Evolutionary conservation across 2,888 invertebrate species (phyloP).

Genomic region (Acanthosoma haemorrhoidale): DNA sequence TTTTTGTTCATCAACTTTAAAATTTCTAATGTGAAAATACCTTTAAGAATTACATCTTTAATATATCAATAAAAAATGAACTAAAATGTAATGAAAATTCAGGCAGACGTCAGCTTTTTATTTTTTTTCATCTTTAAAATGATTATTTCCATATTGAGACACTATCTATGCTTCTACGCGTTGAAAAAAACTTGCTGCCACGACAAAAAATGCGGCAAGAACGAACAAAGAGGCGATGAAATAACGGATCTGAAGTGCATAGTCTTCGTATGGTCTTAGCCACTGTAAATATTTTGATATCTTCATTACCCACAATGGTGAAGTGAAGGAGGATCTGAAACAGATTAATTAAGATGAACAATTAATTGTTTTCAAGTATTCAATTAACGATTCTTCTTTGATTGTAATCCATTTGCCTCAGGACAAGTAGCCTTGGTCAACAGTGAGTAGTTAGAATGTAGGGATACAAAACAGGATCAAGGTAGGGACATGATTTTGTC

Average conservation of each 20-base stretch:
- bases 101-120: too few relatives aligned
- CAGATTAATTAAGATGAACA: too few relatives aligned
- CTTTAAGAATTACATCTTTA: neutral
- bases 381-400: neutral
- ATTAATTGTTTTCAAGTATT: neutral
- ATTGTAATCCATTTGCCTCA: neutral
- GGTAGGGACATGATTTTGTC: too few relatives aligned
- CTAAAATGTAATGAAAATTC: too few relatives aligned
- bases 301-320: constrained; percentile 35
- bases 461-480: too few relatives aligned
- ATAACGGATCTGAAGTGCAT: constrained; percentile 38
- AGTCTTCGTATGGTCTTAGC: constrained; percentile 38
- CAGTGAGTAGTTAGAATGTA: too few relatives aligned
- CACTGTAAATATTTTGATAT: constrained; percentile 34
- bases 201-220: constrained; percentile 38
- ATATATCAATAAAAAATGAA: too few relatives aligned
- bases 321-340: constrained; percentile 36
- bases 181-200: constrained; percentile 39
- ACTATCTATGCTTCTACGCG: constrained; percentile 8
- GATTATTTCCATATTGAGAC: neutral
- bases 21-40: neutral
- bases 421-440: neutral
- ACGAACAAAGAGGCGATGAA: constrained; percentile 38
- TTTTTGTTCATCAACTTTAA: neutral
- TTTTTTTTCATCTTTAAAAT: neutral